phyloP scores from a whole-genome alignment of 2,797 vertebrate species.

The Ctenochaetus hawaiiensis region DNA sequence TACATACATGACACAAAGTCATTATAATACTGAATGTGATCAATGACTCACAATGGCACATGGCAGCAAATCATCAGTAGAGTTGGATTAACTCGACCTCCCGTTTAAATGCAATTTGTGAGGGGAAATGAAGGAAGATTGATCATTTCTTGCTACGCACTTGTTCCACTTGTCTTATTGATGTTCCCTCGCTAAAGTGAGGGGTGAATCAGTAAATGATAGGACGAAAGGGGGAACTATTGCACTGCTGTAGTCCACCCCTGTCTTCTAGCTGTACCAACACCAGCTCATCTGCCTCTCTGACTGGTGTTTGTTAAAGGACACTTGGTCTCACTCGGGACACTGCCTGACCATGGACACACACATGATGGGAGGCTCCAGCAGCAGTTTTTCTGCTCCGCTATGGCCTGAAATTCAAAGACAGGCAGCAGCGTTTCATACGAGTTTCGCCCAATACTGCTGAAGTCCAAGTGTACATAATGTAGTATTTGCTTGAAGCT shows the following conservation, averaged over 20 bases:
- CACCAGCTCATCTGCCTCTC: slow-evolving; percentile 30
- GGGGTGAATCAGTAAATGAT: slow-evolving; percentile 34
- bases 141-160: slow-evolving; percentile 41
- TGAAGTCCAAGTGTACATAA: slow-evolving; percentile 84
- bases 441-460: slow-evolving; percentile 55
- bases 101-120: slow-evolving; percentile 43
- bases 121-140: slow-evolving; percentile 39
- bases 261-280: slow-evolving; percentile 35
- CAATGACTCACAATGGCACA: slow-evolving; percentile 43
- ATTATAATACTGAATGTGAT: slow-evolving; percentile 74
- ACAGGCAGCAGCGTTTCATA: slow-evolving; percentile 53
- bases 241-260: slow-evolving; percentile 45
- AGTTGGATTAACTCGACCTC: slow-evolving; percentile 34
- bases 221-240: slow-evolving; percentile 40
- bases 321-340: slow-evolving; percentile 50
- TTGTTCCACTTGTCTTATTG: slow-evolving; percentile 49
- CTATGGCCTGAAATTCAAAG: slow-evolving; percentile 38
- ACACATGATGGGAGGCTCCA: slow-evolving; percentile 52
- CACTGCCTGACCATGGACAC: slow-evolving; percentile 66
- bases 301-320: slow-evolving; percentile 49
- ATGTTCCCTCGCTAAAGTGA: slow-evolving; percentile 29
- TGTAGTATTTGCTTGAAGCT: slow-evolving; percentile 88
- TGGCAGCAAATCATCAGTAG: slow-evolving; percentile 44
- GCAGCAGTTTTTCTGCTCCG: slow-evolving; percentile 51
- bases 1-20: slow-evolving; percentile 48